phyloP scores from a whole-genome alignment of 2,113 vertebrate species.

The Pterocles orientalis region DNA sequence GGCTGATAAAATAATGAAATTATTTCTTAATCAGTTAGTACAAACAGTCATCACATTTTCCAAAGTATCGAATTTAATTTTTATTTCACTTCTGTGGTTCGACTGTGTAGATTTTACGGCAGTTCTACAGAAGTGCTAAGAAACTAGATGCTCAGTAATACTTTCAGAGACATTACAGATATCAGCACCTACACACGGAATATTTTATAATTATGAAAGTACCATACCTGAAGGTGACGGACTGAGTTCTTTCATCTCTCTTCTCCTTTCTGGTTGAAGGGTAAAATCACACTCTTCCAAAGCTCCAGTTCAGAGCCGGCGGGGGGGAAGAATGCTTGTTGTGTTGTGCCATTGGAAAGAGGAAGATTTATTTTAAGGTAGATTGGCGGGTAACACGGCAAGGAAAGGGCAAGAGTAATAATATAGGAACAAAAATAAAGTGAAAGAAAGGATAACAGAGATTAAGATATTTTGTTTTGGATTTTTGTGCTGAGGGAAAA shows the following conservation, averaged over 20 bases:
- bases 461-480: background rate
- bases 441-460: background rate
- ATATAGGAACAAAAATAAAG: background rate
- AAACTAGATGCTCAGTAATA: background rate
- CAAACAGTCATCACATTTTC: background rate
- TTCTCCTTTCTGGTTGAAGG: background rate
- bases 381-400: background rate
- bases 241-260: conserved; percentile 11
- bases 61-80: background rate
- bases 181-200: background rate
- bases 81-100: background rate
- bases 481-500: background rate
- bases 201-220: background rate
- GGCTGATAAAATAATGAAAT: background rate
- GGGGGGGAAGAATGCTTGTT: background rate
- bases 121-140: background rate
- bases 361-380: conserved; percentile 23
- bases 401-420: background rate
- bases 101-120: background rate
- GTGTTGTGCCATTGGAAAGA: background rate
- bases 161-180: background rate
- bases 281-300: conserved; percentile 1
- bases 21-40: background rate
- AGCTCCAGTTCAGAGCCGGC: background rate
- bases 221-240: background rate